Conservation (phyloP, 2,113 vertebrate species). For the Benitochromis conjunctus region DNA sequence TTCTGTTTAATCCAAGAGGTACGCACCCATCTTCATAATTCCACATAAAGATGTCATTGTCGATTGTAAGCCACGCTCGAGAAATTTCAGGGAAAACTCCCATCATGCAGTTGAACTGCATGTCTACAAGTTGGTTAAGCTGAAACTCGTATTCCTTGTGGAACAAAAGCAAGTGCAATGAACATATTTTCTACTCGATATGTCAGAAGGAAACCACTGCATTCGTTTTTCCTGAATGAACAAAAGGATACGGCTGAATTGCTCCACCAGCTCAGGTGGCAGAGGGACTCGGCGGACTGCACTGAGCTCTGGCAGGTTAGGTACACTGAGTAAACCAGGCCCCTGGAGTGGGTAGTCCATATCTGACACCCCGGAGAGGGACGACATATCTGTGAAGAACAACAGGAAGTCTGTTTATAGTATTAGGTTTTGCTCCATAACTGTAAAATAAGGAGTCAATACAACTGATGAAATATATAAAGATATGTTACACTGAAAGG, state of each 20-base stretch:
- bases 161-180: background rate
- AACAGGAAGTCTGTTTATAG: background rate
- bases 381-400: conserved; percentile 80
- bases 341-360: conserved; percentile 98
- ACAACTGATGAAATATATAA: background rate
- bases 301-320: conserved; percentile 91
- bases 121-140: conserved; percentile 83
- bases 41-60: conserved; percentile 98
- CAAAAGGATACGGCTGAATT: conserved; percentile 94
- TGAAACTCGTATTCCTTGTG: background rate
- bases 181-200: background rate
- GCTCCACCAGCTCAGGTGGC: conserved; percentile 93
- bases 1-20: background rate
- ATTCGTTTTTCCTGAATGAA: background rate
- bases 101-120: conserved; percentile 99
- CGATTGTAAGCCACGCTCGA: conserved; percentile 95
- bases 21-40: conserved; percentile 96
- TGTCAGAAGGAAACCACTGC: background rate
- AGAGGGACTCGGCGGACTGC: conserved; percentile 87
- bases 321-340: conserved; percentile 84
- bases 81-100: conserved; percentile 94
- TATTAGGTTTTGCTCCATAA: background rate
- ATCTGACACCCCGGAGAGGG: conserved; percentile 91
- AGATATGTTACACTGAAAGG: background rate
- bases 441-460: background rate